Conservation (phyloP, 2,888 invertebrate species). For the Melieria crassipennis region DNA sequence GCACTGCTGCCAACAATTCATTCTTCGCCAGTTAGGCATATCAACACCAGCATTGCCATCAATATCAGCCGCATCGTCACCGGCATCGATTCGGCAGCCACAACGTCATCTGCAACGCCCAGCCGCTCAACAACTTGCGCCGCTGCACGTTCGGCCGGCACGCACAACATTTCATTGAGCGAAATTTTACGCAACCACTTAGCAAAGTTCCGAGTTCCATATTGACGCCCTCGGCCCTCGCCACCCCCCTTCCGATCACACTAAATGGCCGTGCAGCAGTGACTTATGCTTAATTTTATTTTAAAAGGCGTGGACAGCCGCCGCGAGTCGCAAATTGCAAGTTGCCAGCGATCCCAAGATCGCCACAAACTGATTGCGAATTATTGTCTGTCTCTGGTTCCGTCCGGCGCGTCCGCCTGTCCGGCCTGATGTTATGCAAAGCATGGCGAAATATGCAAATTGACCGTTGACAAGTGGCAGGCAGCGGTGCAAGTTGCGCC, state of each 20-base stretch:
- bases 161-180: slow-evolving; percentile 32
- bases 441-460: slow-evolving; percentile 45
- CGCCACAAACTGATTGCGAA: slow-evolving; percentile 36
- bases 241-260: not conserved
- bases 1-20: no score
- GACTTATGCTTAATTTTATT: slow-evolving; percentile 39
- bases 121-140: not conserved
- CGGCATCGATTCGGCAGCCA: not conserved
- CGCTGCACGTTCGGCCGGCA: not conserved
- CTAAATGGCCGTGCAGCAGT: slow-evolving; percentile 6
- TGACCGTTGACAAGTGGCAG: slow-evolving; percentile 40
- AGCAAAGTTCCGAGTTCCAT: not conserved
- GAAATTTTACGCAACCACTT: slow-evolving; percentile 30
- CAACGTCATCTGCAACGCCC: not conserved
- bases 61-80: no score
- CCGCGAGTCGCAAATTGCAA: not conserved
- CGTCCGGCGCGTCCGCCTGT: no score
- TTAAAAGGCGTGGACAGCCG: slow-evolving; percentile 37
- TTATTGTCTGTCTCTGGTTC: slow-evolving; percentile 17
- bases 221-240: not conserved
- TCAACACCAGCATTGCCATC: not conserved
- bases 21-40: not conserved
- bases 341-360: slow-evolving; percentile 14
- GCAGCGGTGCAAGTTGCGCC: not conserved
- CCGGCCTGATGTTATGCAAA: slow-evolving; percentile 18